Conservation (phyloP, 2,888 invertebrate genomes). For the Platypus cylindrus region DNA sequence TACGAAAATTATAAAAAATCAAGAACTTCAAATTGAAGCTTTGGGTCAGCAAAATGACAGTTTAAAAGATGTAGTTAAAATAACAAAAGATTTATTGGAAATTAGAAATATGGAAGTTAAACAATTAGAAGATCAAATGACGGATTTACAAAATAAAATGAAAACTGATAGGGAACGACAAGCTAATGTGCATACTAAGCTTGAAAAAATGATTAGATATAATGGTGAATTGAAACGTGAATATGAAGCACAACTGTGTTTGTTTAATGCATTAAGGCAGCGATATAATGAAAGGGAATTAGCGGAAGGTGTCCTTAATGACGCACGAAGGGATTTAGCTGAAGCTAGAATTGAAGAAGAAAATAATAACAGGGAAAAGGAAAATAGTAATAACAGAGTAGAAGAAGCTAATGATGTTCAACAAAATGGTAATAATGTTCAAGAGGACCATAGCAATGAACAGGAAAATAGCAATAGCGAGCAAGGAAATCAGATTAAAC, state of each 20-base stretch:
- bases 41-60: conserved; percentile 58
- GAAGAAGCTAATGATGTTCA: too few relatives aligned
- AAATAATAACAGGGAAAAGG: conserved; percentile 1
- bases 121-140: conserved; percentile 54
- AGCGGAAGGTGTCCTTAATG: conserved; percentile 24
- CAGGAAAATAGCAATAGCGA: neutral
- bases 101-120: conserved; percentile 68
- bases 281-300: conserved; percentile 30
- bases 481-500: neutral
- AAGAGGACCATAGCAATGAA: too few relatives aligned
- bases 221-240: conserved; percentile 66
- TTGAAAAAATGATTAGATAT: conserved; percentile 56
- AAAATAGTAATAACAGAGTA: too few relatives aligned
- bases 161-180: conserved; percentile 61
- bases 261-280: conserved; percentile 47
- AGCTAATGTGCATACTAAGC: conserved; percentile 52
- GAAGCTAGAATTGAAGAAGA: conserved; percentile 5
- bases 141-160: conserved; percentile 47
- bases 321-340: conserved; percentile 15
- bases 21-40: conserved; percentile 66
- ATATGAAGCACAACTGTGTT: conserved; percentile 61
- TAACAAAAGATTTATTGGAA: conserved; percentile 67
- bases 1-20: conserved; percentile 62
- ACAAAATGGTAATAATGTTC: too few relatives aligned
- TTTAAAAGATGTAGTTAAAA: conserved; percentile 66